Evolutionary conservation across 2,113 vertebrate genomes (phyloP).

Genomic region (Chrysemys picta): DNA sequence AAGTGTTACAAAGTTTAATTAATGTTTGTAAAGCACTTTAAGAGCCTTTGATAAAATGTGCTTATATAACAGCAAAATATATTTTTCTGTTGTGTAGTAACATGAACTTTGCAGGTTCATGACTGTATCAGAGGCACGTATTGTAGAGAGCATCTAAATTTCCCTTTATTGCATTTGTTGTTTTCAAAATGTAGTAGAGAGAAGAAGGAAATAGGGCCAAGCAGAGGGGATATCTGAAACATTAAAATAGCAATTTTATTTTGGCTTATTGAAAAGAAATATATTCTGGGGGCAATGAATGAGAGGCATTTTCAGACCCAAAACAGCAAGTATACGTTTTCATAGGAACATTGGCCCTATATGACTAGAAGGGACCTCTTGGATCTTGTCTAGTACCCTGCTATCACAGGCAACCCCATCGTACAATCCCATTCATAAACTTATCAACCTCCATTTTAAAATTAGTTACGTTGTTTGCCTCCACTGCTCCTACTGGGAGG

Average conservation of each 20-base stretch:
- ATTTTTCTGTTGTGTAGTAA: neutral
- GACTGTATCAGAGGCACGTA: neutral
- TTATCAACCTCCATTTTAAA: too few relatives aligned
- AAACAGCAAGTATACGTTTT: conserved; percentile 42
- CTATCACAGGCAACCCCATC: neutral
- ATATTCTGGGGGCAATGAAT: conserved; percentile 44
- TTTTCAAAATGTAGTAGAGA: neutral
- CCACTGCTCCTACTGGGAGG: too few relatives aligned
- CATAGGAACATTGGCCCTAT: neutral
- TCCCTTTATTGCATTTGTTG: neutral
- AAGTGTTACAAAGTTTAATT: neutral
- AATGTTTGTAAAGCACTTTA: neutral
- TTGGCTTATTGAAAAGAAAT: conserved; percentile 55
- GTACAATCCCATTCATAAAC: too few relatives aligned
- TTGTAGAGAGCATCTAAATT: conserved; percentile 2
- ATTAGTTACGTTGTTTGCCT: too few relatives aligned
- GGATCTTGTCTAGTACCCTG: neutral
- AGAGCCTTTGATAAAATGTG: neutral
- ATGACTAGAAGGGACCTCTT: neutral
- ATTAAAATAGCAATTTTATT: conserved; percentile 52
- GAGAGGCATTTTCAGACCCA: conserved; percentile 26
- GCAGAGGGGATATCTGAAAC: conserved; percentile 60
- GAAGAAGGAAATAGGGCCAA: conserved; percentile 39
- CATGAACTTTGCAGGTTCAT: neutral
- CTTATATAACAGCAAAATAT: neutral